These are phyloP conservation scores for Chloroceryle aenea DNA, from an alignment of 2,113 vertebrate genomes.

Conservation along the genomic window DNA sequence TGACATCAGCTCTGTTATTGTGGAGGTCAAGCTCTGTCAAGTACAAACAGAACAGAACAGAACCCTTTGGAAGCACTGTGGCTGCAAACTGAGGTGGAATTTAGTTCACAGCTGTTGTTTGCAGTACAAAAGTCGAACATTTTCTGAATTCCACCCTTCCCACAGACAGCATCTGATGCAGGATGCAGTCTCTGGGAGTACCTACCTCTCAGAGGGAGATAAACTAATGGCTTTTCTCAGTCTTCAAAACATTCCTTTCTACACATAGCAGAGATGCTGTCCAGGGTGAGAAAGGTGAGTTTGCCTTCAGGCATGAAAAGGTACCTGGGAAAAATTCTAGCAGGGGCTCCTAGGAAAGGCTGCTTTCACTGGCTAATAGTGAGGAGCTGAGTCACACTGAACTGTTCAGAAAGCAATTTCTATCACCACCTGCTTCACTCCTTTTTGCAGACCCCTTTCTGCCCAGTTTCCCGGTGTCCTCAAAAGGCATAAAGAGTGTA, in stretches of 20 bases:
- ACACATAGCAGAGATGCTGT: not conserved
- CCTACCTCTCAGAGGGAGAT: not conserved
- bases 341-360: not conserved
- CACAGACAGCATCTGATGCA: not conserved
- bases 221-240: not conserved
- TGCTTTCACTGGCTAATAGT: not conserved
- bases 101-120: not conserved
- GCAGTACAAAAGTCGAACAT: not conserved
- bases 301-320: not conserved
- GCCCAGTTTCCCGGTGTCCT: not conserved
- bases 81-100: not conserved
- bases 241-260: not conserved
- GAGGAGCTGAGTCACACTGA: not conserved
- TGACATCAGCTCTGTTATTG: not conserved
- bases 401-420: not conserved
- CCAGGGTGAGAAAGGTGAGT: not conserved
- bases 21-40: not conserved
- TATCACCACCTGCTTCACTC: not conserved
- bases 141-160: constrained; percentile 18
- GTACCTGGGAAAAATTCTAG: not conserved
- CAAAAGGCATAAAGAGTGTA: not conserved
- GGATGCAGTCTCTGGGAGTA: not conserved
- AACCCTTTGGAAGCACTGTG: not conserved
- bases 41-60: not conserved
- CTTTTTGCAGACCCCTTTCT: not conserved